These are phyloP conservation scores for Hydrozoanthus tunicans DNA, from an alignment of 64 coral and sea anemone genomes.

Conservation along the genomic window DNA sequence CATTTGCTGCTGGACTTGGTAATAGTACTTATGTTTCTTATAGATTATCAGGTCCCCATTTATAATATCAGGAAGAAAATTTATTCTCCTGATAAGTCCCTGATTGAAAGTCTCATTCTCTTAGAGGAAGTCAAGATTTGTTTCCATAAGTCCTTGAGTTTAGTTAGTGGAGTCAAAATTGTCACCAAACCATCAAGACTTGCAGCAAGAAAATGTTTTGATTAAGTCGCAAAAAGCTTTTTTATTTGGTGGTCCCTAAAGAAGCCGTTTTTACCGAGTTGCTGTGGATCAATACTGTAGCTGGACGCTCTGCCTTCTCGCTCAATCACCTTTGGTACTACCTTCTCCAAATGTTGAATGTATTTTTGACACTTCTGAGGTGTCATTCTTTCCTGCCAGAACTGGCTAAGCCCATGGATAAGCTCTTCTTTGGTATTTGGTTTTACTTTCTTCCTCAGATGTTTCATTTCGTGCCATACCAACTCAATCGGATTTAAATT, in stretches of 20 bases:
- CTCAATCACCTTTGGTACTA: not conserved
- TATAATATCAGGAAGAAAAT: not conserved
- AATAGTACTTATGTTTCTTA: not conserved
- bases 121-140: not conserved
- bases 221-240: not conserved
- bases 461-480: not conserved
- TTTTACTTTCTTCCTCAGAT: not conserved
- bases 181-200: constrained; percentile 2
- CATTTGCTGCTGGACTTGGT: constrained; percentile 30
- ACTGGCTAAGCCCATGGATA: not conserved
- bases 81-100: constrained; percentile 1
- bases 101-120: not conserved
- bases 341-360: not conserved
- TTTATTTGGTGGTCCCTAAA: no score
- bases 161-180: not conserved
- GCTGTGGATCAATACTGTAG: not conserved
- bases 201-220: constrained; percentile 28
- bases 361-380: not conserved
- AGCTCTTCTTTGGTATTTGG: not conserved
- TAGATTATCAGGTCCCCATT: not conserved
- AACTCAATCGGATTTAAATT: not conserved
- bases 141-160: not conserved
- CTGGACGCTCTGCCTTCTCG: not conserved
- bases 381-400: not conserved
- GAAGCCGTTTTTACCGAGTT: no score